Evolutionary conservation across 2,888 invertebrate species (phyloP), one percentile per base, ranked within the genome.

Genomic region (Heliothis peltigera): DNA sequence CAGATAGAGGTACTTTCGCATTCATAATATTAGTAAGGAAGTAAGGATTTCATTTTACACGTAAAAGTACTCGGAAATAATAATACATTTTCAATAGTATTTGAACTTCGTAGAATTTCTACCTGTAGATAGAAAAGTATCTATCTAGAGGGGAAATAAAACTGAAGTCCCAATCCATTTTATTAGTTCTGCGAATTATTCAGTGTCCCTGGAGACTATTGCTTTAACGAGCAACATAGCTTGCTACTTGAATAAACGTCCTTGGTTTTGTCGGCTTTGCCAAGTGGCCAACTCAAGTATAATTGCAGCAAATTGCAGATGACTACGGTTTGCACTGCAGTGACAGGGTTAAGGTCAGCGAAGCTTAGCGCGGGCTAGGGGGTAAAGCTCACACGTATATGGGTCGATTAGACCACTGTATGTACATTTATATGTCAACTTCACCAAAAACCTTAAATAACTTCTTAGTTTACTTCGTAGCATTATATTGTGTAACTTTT

Each of bases 331-430:
- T 44, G n/a, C 48, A 60, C 35, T 66, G 66, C 72, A 57, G 49
- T 28, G n/a, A 39, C 7, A n/a, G 15, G 60, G 69, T 72, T 72
- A 75, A 58, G 77, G 73, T 35, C 57, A 39, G 28, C 7, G 28
- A 8, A 28, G n/a, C 39, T n/a, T 39, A 3, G 19, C 55, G 42
- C 60, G 22, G 17, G 15, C 39, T n/a, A n/a, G 15, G 58, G 43
- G 75, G 44, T 53, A 54, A 52, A 58, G 39, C 39, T 39, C 39
- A n/a, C 52, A 73, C 48, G 49, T 47, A 22, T 8, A n/a, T 28
- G n/a, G 32, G 35, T 39, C 52, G 52, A 44, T 71, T 25, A 60
- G n/a, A 65, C 42, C 44, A 12, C 21, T 15, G 12, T 28, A 21
- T 15, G 15, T 28, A 46, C 21, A 21, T 46, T 21, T 21, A 21